Percentiles rank a stretch among this genome's conserved stretches.
Evolutionary conservation across 2,797 vertebrate genomes (phyloP).

Genomic region (Rhodeus uyekii): DNA sequence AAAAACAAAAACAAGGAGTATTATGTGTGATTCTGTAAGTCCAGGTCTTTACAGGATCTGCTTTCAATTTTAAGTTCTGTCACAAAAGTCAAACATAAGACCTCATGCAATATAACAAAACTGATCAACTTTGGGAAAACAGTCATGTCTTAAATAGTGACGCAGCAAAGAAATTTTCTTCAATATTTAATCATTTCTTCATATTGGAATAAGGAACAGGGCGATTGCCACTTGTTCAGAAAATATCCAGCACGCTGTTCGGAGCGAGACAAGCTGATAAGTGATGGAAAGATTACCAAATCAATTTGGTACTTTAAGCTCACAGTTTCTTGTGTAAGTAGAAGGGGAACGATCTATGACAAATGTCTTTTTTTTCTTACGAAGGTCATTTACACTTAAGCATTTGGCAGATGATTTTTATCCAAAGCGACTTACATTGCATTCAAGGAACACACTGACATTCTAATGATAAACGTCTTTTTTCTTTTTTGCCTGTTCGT

Average conservation of each 20-base stretch:
- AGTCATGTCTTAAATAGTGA: conserved; percentile 86
- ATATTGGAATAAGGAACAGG: conserved; percentile 63
- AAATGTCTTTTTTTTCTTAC: no score
- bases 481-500: not conserved
- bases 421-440: no score
- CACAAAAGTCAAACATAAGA: conserved; percentile 70
- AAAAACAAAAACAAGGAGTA: conserved; percentile 99
- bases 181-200: conserved; percentile 82
- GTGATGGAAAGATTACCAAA: conserved; percentile 65
- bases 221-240: conserved; percentile 50
- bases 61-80: not conserved
- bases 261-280: conserved; percentile 65
- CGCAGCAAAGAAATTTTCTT: conserved; percentile 70
- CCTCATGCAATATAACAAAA: conserved; percentile 60
- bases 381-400: no score
- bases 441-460: no score
- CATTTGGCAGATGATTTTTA: no score
- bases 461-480: no score
- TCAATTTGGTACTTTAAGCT: conserved; percentile 60
- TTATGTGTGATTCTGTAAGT: conserved; percentile 89
- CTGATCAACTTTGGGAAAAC: conserved; percentile 68
- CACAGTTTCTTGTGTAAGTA: conserved; percentile 80
- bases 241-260: no score
- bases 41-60: conserved; percentile 11
- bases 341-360: no score